Percentiles rank a stretch among this genome's conserved stretches.
Evolutionary conservation across 1,140 invertebrate genomes (phyloP).

Genomic region (Solenopsis invicta): DNA sequence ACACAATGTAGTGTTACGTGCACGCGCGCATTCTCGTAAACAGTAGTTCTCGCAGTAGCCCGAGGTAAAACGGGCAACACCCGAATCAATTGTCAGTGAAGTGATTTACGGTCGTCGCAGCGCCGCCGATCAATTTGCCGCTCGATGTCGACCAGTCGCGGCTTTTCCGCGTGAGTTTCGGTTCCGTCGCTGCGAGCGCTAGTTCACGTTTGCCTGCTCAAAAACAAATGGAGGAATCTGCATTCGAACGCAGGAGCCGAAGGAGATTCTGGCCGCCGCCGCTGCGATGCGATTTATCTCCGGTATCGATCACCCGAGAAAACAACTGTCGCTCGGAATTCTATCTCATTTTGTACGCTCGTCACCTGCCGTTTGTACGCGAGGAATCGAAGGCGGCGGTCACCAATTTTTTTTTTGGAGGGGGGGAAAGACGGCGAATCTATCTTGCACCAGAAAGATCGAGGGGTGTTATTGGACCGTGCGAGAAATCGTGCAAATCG

Average conservation of each 20-base stretch:
- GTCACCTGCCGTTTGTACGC: neutral
- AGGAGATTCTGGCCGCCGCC: slow-evolving; percentile 16
- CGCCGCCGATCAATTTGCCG: slow-evolving; percentile 74
- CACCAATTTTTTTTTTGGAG: neutral
- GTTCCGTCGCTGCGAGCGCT: slow-evolving; percentile 22
- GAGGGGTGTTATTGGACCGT: neutral
- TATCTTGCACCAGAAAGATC: neutral
- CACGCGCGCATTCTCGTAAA: slow-evolving; percentile 57
- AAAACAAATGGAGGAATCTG: slow-evolving; percentile 65
- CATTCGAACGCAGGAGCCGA: slow-evolving; percentile 1
- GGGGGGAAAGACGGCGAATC: neutral
- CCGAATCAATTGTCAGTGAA: slow-evolving; percentile 75
- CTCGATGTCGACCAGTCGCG: slow-evolving; percentile 41
- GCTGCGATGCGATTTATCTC: slow-evolving; percentile 26
- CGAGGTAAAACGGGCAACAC: slow-evolving; percentile 67
- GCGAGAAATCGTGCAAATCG: slow-evolving; percentile 23
- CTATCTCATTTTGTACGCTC: neutral
- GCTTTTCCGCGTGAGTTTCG: slow-evolving; percentile 2
- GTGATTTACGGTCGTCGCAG: slow-evolving; percentile 73
- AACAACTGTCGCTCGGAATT: slow-evolving; percentile 6
- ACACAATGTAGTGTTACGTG: slow-evolving; percentile 40
- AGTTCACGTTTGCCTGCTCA: slow-evolving; percentile 38
- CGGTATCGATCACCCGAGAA: slow-evolving; percentile 18
- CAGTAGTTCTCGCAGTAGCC: slow-evolving; percentile 51
- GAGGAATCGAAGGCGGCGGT: neutral